A percentile compares a stretch with the other conserved stretches of the same genome.
Evolutionary conservation across 2,797 vertebrate species (phyloP).

Genomic region (Diceros bicornis): DNA sequence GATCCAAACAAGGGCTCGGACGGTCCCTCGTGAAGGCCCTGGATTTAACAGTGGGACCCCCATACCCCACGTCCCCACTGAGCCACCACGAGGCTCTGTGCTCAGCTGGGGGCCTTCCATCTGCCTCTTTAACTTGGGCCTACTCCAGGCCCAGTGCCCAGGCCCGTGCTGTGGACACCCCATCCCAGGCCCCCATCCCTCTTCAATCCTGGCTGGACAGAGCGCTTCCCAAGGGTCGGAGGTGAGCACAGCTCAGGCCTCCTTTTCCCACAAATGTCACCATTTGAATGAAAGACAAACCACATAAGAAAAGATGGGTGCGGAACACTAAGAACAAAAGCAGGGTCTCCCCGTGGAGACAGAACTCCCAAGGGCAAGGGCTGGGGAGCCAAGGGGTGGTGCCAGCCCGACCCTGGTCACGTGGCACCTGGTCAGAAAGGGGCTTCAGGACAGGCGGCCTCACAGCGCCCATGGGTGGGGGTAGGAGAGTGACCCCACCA

Average conservation of each 20-base stretch:
- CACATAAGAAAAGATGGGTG: neutral
- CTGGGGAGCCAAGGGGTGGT: rapidly evolving
- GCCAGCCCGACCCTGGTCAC: no score
- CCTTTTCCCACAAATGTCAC: no score
- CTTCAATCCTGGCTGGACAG: neutral
- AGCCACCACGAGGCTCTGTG: neutral
- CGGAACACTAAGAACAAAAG: neutral
- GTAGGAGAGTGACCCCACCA: no score
- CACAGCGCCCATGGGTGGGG: neutral
- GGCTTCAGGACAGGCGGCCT: neutral
- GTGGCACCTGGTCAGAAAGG: neutral
- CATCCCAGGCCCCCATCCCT: neutral
- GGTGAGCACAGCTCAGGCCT: neutral
- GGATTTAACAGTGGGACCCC: no score
- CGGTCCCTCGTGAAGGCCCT: rapidly evolving
- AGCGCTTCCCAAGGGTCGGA: neutral
- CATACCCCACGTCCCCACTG: no score
- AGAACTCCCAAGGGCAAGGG: neutral
- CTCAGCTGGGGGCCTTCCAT: neutral
- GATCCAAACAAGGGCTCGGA: rapidly evolving
- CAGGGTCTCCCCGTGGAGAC: neutral
- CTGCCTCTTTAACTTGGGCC: neutral
- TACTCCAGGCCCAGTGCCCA: no score
- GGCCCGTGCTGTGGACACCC: neutral
- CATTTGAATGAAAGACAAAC: rapidly evolving